Evolutionary conservation across 2,797 vertebrate genomes (phyloP), one percentile per base, ranked within the genome.

Genomic region (Karalla daura): DNA sequence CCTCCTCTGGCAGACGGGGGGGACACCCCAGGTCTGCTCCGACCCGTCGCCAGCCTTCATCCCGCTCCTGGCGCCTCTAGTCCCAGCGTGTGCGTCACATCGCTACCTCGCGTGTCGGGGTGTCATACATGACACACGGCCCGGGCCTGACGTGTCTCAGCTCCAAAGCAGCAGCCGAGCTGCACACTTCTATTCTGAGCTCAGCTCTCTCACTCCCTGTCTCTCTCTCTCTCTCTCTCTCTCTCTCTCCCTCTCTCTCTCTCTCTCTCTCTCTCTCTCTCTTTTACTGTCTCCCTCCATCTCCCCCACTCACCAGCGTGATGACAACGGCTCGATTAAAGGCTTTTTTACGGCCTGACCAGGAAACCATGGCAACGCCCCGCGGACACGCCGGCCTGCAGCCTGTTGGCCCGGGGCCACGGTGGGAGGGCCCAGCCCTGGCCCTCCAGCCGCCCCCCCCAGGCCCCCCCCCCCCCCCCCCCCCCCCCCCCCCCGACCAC

Each of bases 311-410:
- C 74, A 70, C 84, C 84, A 37, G 73, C 74, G 74, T 58, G 63
- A 89, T 78, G 90, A 89, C 88, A 76, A 81, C 80, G 12, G 44
- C 74, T 81, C 71, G 64, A 91, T 91, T 88, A 92, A 78, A 90
- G 88, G 39, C 85, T 84, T 73, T 78, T 84, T 77, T 74, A 75
- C 25, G 21, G 74, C 51, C 81, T 64, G 21, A 73, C 51, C 81
- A 63, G 49, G 78, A 85, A 86, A 71, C 89, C 84, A 76, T 81
- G 70, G 72, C 41, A 67, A 87, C 81, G 82, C 88, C 89, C 88
- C 85, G 80, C 71, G 30, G 72, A 84, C 85, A 68, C 79, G 72
- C 85, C 87, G 89, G 83, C 66, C 5, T 2, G 0, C n/a, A 10
- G 88, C 88, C 89, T 87, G 75, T 81, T 66, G 79, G 63, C 79